Evolutionary conservation across 2,113 vertebrate species (phyloP).

Genomic region (Dunckerocampus dactyliophorus): DNA sequence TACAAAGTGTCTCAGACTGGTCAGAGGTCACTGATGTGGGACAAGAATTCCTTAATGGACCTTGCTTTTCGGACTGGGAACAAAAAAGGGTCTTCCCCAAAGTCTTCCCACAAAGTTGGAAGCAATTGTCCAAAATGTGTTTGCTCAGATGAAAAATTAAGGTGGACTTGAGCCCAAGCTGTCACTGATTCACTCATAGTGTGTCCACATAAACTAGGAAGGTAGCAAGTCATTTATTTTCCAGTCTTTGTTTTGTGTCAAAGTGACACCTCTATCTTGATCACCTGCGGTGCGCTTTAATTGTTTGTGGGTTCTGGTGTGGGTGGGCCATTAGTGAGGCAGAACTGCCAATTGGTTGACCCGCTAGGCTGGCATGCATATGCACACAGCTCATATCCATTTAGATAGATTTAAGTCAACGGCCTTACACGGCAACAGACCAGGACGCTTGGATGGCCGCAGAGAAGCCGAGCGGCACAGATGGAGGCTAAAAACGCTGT

Average conservation of each 20-base stretch:
- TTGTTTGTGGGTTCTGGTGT: slow-evolving; percentile 34
- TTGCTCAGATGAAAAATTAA: no score
- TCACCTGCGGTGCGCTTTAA: slow-evolving; percentile 52
- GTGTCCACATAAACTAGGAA: neutral
- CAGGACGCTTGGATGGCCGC: slow-evolving; percentile 8
- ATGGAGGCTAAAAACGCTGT: slow-evolving; percentile 39
- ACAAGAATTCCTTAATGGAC: no score
- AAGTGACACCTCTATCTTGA: slow-evolving; percentile 16
- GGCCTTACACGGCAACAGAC: slow-evolving; percentile 26
- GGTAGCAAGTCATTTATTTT: neutral
- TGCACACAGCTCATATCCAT: slow-evolving; percentile 54
- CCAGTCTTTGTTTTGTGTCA: neutral
- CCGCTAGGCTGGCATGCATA: slow-evolving; percentile 29
- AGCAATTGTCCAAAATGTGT: no score
- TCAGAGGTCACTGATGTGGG: no score
- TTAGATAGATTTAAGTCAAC: slow-evolving; percentile 61
- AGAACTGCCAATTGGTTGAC: slow-evolving; percentile 62
- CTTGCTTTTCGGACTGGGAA: no score
- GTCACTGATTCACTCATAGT: neutral
- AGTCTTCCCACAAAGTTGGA: no score
- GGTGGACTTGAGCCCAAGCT: no score
- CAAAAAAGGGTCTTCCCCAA: no score
- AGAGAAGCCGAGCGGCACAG: slow-evolving; percentile 15
- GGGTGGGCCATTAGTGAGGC: slow-evolving; percentile 22
- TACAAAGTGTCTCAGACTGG: no score